Conservation (phyloP, 2,113 vertebrate genomes). For the western clawed frog (Xenopus tropicalis) region DNA sequence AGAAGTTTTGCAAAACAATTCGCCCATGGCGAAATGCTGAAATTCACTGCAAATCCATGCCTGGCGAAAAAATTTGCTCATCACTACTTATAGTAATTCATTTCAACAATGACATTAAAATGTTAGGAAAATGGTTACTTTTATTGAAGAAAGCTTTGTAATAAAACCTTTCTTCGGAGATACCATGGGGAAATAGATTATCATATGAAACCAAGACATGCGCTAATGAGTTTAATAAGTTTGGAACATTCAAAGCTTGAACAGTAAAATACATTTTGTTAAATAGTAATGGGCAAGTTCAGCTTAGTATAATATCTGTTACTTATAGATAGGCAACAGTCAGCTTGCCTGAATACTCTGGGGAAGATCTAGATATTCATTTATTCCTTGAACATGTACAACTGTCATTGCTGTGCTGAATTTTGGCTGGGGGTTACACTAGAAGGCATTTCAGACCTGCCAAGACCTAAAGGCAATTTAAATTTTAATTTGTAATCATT, state of each 20-base stretch:
- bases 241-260: background rate
- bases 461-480: constrained; percentile 35
- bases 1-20: no score
- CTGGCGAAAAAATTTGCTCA: no score
- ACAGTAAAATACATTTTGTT: constrained; percentile 13
- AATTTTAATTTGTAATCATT: constrained; percentile 36
- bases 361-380: constrained; percentile 38
- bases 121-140: constrained; percentile 1
- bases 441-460: constrained; percentile 31
- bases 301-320: constrained; percentile 26
- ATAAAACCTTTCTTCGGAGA: background rate
- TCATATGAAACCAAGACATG: constrained; percentile 1
- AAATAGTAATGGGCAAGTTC: constrained; percentile 12
- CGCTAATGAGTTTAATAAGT: background rate
- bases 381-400: constrained; percentile 39
- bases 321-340: constrained; percentile 35
- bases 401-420: constrained; percentile 31
- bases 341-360: constrained; percentile 35
- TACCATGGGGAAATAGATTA: constrained; percentile 8
- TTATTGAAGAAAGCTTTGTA: background rate
- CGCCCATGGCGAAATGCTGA: no score
- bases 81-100: no score
- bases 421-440: constrained; percentile 31
- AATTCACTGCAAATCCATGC: no score
- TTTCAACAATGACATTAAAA: background rate